Evolutionary conservation across 2,113 vertebrate genomes (phyloP).

Genomic region (Alligator sinensis): DNA sequence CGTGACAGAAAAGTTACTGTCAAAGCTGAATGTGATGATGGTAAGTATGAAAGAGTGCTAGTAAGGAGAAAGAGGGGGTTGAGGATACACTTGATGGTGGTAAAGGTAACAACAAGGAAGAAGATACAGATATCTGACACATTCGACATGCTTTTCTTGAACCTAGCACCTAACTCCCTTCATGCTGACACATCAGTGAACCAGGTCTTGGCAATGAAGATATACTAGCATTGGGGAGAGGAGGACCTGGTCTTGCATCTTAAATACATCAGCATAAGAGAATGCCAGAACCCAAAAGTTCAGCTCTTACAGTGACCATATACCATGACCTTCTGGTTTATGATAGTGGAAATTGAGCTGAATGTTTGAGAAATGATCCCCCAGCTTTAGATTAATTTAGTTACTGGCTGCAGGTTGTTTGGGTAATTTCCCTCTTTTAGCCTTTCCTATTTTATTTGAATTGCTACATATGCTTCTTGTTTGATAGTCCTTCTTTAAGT

Average conservation of each 20-base stretch:
- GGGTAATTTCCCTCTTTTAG: slow-evolving; percentile 40
- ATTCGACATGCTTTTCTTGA: not conserved
- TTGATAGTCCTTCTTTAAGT: not conserved
- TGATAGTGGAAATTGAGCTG: slow-evolving; percentile 47
- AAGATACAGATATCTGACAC: not conserved
- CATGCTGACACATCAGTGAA: not conserved
- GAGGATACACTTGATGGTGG: not conserved
- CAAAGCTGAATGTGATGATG: not conserved
- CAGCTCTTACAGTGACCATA: slow-evolving; percentile 36
- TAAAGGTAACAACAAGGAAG: not conserved
- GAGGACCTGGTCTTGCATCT: not conserved
- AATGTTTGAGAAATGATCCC: slow-evolving; percentile 66
- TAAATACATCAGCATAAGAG: fast-evolving
- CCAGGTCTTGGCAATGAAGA: not conserved
- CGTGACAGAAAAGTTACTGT: too few species aligned
- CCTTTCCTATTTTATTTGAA: slow-evolving; percentile 35
- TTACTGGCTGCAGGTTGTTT: slow-evolving; percentile 59
- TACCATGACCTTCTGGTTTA: slow-evolving; percentile 55
- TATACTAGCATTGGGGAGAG: not conserved
- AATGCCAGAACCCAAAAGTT: not conserved
- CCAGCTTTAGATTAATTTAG: slow-evolving; percentile 52
- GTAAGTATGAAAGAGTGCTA: not conserved
- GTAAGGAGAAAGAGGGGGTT: not conserved
- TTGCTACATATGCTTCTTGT: not conserved
- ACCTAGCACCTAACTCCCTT: not conserved